Evolutionary conservation across 53 echinoderm and acorn worm species (phyloP).

Genomic region (Luidia sarsii): DNA sequence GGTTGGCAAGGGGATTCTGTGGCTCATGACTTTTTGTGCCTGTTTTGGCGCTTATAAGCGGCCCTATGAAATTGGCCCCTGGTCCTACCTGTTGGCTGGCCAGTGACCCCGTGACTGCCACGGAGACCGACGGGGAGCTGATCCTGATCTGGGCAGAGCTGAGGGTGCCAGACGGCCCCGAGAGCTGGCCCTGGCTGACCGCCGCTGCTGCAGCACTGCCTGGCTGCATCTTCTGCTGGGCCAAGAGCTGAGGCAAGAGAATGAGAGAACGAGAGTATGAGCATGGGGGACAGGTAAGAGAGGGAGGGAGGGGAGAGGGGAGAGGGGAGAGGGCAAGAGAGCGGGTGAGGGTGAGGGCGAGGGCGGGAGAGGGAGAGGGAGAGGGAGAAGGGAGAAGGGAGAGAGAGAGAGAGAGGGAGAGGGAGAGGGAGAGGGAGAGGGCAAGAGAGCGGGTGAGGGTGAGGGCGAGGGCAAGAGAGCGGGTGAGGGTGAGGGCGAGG

Average conservation of each 20-base stretch:
- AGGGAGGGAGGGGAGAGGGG: neutral
- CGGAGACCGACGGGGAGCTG: conserved; percentile 28
- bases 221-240: conserved; percentile 38
- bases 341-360: neutral
- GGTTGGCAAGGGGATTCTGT: too few relatives aligned
- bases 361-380: too few relatives aligned
- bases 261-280: too few relatives aligned
- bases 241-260: conserved; percentile 51
- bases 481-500: neutral
- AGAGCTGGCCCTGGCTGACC: conserved; percentile 51
- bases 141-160: conserved; percentile 42
- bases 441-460: neutral
- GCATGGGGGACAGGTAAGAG: too few relatives aligned
- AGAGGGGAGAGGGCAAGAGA: neutral
- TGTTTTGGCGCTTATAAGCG: neutral
- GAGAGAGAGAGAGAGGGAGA: neutral
- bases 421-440: neutral
- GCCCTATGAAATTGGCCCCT: too few relatives aligned
- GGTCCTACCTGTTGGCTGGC: conserved; percentile 15
- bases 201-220: conserved; percentile 14
- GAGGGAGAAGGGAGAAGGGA: too few relatives aligned
- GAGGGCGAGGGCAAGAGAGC: neutral
- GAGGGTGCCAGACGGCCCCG: conserved; percentile 46
- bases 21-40: too few relatives aligned
- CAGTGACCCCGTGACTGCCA: conserved; percentile 28